phyloP scores from a whole-genome alignment of 2,113 vertebrate genomes.

The Dasyprocta punctata region DNA sequence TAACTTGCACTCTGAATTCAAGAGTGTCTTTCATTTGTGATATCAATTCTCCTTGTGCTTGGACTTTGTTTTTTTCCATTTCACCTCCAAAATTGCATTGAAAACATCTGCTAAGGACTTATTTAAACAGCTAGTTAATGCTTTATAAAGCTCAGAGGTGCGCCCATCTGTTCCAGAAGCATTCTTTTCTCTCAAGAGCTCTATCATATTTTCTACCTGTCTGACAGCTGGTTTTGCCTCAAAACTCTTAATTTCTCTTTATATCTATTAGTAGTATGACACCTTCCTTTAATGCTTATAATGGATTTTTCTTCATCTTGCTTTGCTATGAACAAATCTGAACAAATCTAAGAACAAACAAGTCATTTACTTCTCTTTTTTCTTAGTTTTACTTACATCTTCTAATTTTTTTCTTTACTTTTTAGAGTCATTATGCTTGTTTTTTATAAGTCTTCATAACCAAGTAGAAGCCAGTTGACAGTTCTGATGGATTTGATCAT shows the following conservation, averaged over 20 bases:
- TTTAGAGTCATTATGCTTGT: neutral
- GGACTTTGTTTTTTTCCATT: constrained; percentile 71
- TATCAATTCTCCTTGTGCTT: constrained; percentile 68
- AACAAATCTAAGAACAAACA: neutral
- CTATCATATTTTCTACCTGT: constrained; percentile 74
- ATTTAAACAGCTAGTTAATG: constrained; percentile 83
- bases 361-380: neutral
- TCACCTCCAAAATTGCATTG: constrained; percentile 80
- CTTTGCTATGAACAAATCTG: constrained; percentile 18
- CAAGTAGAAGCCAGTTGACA: neutral
- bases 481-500: neutral
- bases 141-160: constrained; percentile 80
- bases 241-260: constrained; percentile 73
- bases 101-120: constrained; percentile 81
- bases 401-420: neutral
- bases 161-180: constrained; percentile 77
- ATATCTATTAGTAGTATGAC: neutral
- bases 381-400: neutral
- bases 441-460: neutral
- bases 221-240: constrained; percentile 75
- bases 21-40: constrained; percentile 37
- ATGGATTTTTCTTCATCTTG: constrained; percentile 18
- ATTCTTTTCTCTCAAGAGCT: constrained; percentile 76
- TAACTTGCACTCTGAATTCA: constrained; percentile 38
- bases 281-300: constrained; percentile 32